Percentiles rank a stretch among this genome's conserved stretches.
phyloP scores from a whole-genome alignment of 2,797 vertebrate species.

The Podargus strigoides region DNA sequence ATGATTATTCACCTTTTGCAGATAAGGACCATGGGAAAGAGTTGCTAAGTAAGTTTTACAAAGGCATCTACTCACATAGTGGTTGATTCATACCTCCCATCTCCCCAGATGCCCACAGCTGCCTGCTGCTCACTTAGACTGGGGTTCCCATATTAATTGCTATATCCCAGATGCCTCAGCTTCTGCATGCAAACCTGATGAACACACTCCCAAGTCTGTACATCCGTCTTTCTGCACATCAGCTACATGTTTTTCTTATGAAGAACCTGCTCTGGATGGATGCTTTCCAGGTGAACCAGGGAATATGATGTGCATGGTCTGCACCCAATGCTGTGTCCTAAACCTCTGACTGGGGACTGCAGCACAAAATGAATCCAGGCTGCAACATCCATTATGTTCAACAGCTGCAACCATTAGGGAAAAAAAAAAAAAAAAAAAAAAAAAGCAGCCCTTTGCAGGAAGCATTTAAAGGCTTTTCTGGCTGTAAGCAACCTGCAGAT shows the following conservation, averaged over 20 bases:
- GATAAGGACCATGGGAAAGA: background rate
- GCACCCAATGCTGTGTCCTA: background rate
- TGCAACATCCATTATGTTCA: background rate
- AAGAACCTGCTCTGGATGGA: background rate
- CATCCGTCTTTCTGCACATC: background rate
- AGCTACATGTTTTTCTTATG: background rate
- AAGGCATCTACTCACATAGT: background rate
- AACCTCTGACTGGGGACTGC: background rate
- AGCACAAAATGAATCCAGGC: background rate
- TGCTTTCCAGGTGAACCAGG: background rate
- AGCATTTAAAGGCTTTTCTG: background rate
- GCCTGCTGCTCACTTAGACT: background rate
- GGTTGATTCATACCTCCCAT: background rate
- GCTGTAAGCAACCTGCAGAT: background rate
- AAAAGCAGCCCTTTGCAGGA: background rate
- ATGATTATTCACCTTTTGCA: background rate
- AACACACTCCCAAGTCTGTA: background rate
- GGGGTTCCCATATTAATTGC: background rate
- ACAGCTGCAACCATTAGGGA: background rate
- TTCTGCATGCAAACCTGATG: background rate
- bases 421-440: background rate
- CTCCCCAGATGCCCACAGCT: background rate
- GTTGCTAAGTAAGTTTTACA: background rate
- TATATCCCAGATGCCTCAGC: background rate
- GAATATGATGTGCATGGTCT: background rate